phyloP scores from a whole-genome alignment of 2,797 vertebrate genomes.

The Dicrostonyx torquatus region DNA sequence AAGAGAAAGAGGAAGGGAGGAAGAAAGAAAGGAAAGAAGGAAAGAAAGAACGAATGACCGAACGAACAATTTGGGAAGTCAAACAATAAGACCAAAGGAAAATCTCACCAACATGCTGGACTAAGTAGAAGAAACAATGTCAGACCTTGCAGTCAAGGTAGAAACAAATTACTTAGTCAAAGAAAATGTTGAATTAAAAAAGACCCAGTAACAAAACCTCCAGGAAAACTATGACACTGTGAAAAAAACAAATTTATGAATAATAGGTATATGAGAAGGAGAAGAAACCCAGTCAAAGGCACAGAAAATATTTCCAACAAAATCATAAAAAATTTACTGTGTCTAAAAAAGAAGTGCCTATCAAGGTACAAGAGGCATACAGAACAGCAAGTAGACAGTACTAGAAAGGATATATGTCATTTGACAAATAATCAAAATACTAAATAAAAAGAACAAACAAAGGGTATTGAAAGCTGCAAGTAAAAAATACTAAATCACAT shows the following conservation, averaged over 20 bases:
- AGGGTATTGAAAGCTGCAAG: background rate
- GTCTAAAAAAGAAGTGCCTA: background rate
- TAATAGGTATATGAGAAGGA: background rate
- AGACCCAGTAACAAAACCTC: background rate
- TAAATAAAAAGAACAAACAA: background rate
- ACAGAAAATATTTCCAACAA: background rate
- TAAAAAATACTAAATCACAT: background rate
- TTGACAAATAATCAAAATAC: background rate
- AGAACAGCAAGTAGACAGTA: background rate
- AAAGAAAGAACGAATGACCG: fast-evolving
- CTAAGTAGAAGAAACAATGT: background rate
- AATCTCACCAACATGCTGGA: background rate
- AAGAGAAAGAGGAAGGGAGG: too few species aligned
- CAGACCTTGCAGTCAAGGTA: background rate
- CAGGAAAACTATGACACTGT: background rate
- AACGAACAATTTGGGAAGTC: background rate
- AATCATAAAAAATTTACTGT: background rate
- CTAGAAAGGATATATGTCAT: background rate
- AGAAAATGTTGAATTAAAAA: background rate
- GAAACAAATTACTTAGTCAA: background rate
- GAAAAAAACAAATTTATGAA: background rate
- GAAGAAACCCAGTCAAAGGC: background rate
- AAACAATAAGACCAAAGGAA: background rate
- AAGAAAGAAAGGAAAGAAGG: background rate
- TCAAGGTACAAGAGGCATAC: background rate